These are phyloP conservation scores for Cathartes aura DNA, from an alignment of 2,113 vertebrate genomes.

Conservation along the genomic window DNA sequence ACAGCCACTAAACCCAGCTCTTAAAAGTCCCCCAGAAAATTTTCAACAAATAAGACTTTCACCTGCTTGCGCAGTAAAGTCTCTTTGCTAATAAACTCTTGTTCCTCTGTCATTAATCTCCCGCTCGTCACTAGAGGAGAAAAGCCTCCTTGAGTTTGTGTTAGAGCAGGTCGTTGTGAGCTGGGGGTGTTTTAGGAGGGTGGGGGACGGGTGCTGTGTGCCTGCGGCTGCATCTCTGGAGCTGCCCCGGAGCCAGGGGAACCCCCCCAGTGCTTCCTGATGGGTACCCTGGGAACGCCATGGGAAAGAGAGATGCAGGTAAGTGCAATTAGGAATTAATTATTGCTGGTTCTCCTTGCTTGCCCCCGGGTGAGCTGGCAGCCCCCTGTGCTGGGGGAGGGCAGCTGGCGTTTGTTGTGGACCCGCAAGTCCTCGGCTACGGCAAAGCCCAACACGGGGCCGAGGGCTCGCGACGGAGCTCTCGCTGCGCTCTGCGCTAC, in stretches of 20 bases:
- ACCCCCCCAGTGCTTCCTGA: background rate
- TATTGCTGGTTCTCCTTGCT: background rate
- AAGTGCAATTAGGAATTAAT: background rate
- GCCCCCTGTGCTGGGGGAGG: no score
- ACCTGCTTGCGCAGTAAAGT: background rate
- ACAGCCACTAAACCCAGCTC: background rate
- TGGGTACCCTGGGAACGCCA: fast-evolving
- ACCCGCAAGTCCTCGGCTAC: background rate
- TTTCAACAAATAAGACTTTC: background rate
- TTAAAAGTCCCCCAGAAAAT: background rate
- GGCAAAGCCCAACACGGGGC: background rate
- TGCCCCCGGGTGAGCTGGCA: background rate
- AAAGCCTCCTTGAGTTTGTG: background rate
- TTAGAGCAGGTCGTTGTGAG: background rate
- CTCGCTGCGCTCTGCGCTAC: background rate
- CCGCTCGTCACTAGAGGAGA: background rate
- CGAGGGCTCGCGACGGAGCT: fast-evolving
- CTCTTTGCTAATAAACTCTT: background rate
- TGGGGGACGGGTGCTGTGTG: fast-evolving
- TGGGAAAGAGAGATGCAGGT: background rate
- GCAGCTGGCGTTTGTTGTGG: background rate
- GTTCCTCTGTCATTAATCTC: background rate
- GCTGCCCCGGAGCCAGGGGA: fast-evolving
- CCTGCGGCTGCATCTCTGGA: background rate
- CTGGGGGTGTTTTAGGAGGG: background rate